A percentile compares a stretch with the other conserved stretches of the same genome.
phyloP scores from a whole-genome alignment of 1,140 invertebrate species.

The Drosophila dunni region DNA sequence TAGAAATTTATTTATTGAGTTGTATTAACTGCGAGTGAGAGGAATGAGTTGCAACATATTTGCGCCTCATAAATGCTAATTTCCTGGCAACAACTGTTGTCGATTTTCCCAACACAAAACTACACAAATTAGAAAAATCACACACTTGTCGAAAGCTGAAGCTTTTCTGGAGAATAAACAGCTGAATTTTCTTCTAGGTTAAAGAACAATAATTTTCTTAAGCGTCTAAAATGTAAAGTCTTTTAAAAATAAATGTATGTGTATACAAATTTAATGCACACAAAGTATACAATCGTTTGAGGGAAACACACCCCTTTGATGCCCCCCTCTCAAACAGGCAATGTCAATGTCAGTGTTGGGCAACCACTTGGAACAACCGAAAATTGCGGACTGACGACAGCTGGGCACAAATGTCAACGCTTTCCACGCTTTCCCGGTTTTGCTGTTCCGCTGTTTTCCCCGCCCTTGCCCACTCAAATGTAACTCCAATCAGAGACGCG shows the following conservation, averaged over 20 bases:
- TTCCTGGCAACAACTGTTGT: constrained; percentile 22
- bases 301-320: constrained; percentile 36
- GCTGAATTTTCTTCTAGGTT: too few species aligned
- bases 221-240: background rate
- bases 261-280: constrained; percentile 28
- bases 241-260: constrained; percentile 11
- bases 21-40: constrained; percentile 17
- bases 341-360: constrained; percentile 37
- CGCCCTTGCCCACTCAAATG: constrained; percentile 32
- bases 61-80: constrained; percentile 55
- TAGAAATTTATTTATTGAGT: constrained; percentile 57
- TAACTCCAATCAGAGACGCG: constrained; percentile 75
- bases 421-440: constrained; percentile 24
- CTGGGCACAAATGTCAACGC: constrained; percentile 66
- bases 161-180: too few species aligned
- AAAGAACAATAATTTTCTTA: background rate
- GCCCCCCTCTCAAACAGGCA: background rate
- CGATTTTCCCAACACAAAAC: background rate
- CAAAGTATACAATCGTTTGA: constrained; percentile 38
- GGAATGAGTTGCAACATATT: background rate
- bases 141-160: too few species aligned
- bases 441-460: constrained; percentile 6
- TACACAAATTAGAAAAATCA: background rate
- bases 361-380: constrained; percentile 50
- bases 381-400: constrained; percentile 62